Evolutionary conservation across 1,140 invertebrate genomes (phyloP).

Genomic region (Radopholus similis): DNA sequence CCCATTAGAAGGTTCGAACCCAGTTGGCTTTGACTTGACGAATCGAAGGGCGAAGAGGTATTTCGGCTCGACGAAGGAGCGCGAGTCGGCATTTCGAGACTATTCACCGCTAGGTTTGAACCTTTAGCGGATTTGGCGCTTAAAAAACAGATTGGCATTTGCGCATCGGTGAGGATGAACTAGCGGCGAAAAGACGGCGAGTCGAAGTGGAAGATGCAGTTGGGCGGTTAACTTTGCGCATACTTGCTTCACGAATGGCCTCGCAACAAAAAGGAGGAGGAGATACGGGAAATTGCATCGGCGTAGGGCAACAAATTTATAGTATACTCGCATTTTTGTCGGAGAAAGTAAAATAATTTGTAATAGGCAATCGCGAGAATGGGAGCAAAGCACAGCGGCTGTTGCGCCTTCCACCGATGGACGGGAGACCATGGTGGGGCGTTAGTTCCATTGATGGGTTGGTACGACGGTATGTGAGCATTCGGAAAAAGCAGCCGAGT

Average conservation of each 20-base stretch:
- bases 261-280: background rate
- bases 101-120: conserved; percentile 9
- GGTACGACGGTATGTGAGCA: conserved; percentile 8
- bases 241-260: background rate
- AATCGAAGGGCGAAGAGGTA: background rate
- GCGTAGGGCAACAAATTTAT: no score
- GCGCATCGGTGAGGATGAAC: conserved; percentile 9
- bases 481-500: background rate
- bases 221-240: background rate
- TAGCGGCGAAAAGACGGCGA: background rate
- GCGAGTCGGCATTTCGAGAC: background rate
- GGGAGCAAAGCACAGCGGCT: background rate
- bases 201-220: conserved; percentile 7
- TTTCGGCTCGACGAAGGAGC: no score
- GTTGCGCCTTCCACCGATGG: conserved; percentile 10
- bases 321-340: no score
- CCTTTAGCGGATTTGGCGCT: background rate
- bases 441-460: conserved; percentile 16
- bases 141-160: conserved; percentile 6
- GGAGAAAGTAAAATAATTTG: no score
- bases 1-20: background rate
- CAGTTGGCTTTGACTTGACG: background rate
- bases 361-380: background rate
- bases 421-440: conserved; percentile 16
- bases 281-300: background rate